Evolutionary conservation across 2,113 vertebrate genomes (phyloP), one percentile per base, ranked within the genome.

Genomic region (Tetrax tetrax): DNA sequence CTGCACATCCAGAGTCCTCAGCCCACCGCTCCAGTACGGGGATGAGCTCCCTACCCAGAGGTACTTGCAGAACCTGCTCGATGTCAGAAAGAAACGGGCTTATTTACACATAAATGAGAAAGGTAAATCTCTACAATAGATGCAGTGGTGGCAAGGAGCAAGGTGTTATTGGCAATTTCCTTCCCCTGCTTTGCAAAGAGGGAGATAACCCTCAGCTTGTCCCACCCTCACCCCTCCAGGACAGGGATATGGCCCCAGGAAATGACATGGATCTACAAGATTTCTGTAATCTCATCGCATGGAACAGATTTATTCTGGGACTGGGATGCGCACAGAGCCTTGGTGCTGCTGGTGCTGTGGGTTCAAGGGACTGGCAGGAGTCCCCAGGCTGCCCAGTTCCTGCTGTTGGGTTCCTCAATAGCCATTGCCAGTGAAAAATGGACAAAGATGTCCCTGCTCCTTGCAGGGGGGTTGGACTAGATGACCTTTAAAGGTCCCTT

Each of bases 41-140:
- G 66, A 38, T 17, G 38, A 79, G 74, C 63, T 87, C 33, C 0
- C 7, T 4, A 33, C 87, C n/a, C 61, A 1, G 45, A 60, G 76
- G n/a, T 37, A 7, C 87, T 51, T 38, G 86, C 86, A 72, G 76
- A 57, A 47, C 60, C 61, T 16, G 64, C 51, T 19, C 2, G 0
- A 35, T 27, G 38, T 47, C 45, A 5, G 29, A 12, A 53, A 72
- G 57, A 76, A 90, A 90, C 88, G 60, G 60, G 47, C 89, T 92
- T 78, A 95, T 97, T 93, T 96, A 72, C 90, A 93, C 89, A 80
- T 66, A 86, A 92, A 93, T 86, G 93, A 83, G 93, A 60, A 47
- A 70, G 64, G 64, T 38, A 59, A 66, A 92, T 21, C 60, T 16
- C 51, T 43, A 15, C 88, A 20, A 6, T 15, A 9, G 5, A 13